Evolutionary conservation across 1,140 invertebrate genomes (phyloP).

Genomic region (Hyphantria cunea): DNA sequence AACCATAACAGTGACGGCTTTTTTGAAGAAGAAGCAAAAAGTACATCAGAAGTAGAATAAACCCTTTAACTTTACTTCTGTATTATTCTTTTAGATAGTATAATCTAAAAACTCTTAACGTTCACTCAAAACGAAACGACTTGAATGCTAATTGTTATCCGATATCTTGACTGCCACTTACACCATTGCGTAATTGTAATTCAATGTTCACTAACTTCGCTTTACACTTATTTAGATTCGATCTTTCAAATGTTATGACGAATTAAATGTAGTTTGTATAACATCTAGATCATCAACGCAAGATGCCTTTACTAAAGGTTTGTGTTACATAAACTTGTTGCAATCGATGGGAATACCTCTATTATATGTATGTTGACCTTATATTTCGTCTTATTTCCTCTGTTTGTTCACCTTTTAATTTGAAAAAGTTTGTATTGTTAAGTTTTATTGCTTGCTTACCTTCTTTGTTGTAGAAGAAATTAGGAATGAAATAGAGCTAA

Average conservation of each 20-base stretch:
- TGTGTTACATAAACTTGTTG: neutral
- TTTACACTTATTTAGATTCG: constrained; percentile 12
- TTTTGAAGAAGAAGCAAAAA: too few species aligned
- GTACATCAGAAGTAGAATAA: too few species aligned
- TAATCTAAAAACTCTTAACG: too few species aligned
- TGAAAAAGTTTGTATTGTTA: neutral
- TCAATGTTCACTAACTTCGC: constrained; percentile 1
- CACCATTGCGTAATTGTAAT: constrained; percentile 29
- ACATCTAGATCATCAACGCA: constrained; percentile 4
- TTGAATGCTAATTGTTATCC: constrained; percentile 32
- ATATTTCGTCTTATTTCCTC: neutral
- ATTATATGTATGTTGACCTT: neutral
- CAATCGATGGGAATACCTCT: constrained; percentile 5
- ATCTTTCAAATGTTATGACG: constrained; percentile 11
- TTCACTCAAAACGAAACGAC: constrained; percentile 4
- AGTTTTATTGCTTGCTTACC: neutral
- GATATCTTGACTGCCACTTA: constrained; percentile 26
- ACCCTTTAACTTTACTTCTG: too few species aligned
- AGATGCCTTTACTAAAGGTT: too few species aligned
- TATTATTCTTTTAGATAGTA: too few species aligned
- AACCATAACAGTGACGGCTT: too few species aligned
- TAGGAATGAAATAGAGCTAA: too few species aligned
- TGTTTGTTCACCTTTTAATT: neutral
- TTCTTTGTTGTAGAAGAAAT: neutral
- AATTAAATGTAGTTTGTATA: constrained; percentile 2